These are phyloP conservation scores for Eupithecia exiguata DNA, from an alignment of 2,888 invertebrate species.

Conservation along the genomic window DNA sequence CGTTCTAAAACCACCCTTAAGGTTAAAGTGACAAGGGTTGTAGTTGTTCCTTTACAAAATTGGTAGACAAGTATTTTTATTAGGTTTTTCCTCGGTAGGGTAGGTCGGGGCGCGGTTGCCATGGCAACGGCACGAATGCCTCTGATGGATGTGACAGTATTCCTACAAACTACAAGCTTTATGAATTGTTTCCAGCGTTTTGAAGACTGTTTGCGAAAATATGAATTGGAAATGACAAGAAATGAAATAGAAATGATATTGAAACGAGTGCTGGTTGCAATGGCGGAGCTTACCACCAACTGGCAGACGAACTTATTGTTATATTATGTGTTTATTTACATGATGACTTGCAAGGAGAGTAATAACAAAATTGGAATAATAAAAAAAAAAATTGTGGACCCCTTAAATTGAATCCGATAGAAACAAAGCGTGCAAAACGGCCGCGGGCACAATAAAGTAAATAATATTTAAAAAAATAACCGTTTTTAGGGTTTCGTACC, in stretches of 20 bases:
- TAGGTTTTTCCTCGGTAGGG: conserved; percentile 64
- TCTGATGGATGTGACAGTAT: conserved; percentile 44
- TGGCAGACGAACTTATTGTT: not conserved
- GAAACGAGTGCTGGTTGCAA: not conserved
- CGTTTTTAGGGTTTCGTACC: no score
- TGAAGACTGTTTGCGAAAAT: conserved; percentile 27
- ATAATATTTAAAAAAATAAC: no score
- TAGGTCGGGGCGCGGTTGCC: conserved; percentile 64
- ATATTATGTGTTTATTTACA: not conserved
- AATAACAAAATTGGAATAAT: no score
- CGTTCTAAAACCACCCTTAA: conserved; percentile 18
- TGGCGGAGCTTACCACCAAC: not conserved
- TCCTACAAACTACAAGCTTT: conserved; percentile 38
- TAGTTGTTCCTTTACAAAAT: conserved; percentile 16
- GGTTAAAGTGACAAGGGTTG: not conserved
- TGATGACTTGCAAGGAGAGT: not conserved
- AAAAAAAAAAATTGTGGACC: no score
- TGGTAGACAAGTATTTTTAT: conserved; percentile 58
- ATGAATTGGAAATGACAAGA: conserved; percentile 11
- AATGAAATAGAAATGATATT: not conserved
- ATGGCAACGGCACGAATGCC: conserved; percentile 65
- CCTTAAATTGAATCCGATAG: no score
- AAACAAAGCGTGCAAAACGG: no score
- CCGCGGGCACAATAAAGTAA: no score
- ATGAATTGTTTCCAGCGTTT: conserved; percentile 34